Percentiles rank a stretch among this genome's conserved stretches.
phyloP scores from a whole-genome alignment of 2,797 vertebrate genomes.

The Anguilla anguilla region DNA sequence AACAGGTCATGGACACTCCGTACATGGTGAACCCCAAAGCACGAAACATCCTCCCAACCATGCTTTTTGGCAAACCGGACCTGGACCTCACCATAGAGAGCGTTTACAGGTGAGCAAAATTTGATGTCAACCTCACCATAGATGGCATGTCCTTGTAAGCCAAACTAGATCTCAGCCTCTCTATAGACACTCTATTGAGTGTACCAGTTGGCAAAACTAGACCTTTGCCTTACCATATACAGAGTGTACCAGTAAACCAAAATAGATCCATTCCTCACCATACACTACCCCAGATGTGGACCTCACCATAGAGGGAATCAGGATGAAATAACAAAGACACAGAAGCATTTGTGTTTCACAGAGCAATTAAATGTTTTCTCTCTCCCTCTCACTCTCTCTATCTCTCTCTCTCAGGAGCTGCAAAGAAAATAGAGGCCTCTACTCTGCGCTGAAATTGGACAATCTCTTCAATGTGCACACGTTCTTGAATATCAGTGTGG shows the following conservation, averaged over 20 bases:
- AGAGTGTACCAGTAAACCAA: neutral
- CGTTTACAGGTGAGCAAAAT: constrained; percentile 83
- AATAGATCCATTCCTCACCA: too few species aligned
- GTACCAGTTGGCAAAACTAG: too few species aligned
- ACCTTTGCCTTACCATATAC: too few species aligned
- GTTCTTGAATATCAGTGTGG: constrained; percentile 81
- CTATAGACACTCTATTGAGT: neutral
- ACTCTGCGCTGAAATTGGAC: constrained; percentile 86
- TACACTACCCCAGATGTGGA: neutral
- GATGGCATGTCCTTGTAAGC: neutral
- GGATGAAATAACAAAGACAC: neutral
- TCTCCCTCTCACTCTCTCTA: neutral
- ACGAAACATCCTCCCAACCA: constrained; percentile 87
- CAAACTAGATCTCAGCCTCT: neutral
- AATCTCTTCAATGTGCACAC: constrained; percentile 84
- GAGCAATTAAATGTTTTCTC: neutral
- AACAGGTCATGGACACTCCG: constrained; percentile 91
- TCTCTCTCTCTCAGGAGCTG: constrained; percentile 77
- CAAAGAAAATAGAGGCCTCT: constrained; percentile 87
- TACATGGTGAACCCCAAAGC: constrained; percentile 83
- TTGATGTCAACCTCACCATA: neutral
- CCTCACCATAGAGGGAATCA: neutral
- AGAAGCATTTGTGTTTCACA: too few species aligned
- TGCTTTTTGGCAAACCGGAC: constrained; percentile 83
- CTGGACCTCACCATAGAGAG: constrained; percentile 88